Base-by-base conservation (phyloP, 2,888 invertebrate species). In the Archips xylosteana region DNA sequence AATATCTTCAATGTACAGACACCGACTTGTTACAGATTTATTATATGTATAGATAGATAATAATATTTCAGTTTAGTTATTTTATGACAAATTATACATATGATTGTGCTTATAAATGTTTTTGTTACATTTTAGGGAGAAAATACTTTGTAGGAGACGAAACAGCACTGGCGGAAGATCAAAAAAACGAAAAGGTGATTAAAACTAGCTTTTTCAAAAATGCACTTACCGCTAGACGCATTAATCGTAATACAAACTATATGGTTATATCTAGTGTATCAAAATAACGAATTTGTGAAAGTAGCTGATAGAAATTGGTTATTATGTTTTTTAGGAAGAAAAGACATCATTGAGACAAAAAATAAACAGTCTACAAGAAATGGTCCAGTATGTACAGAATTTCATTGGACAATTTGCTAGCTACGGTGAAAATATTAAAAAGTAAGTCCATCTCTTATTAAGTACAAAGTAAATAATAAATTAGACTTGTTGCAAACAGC, bases 341-440 rank as follows among this genome's bases (percentile, higher is more conserved):
- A 98, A 98, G 88, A 97, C 97, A 86, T 97, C 98, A 76, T 94
- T 99, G 75, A 97, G 98, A 85, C 98, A 99, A 88, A 96, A 97
- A 79, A 90, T 99, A 66, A 97, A 98, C 86, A 97, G 98, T 32
- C 97, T 99, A 75, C 98, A 99, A 87, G 99, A 99, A 89, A 98
- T 99, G 70, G 97, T 99, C 34, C 97, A 98, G 82, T 97, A 97
- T 70, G 98, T 99, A 10, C 99, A 99, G 92, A 98, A 98, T 86
- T 96, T 97, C 5, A 97, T 99, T 75, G 99, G 99, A 67, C 97
- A 96, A 86, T 95, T 98, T 77, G 99, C 99, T 2, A 97, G 97
- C 67, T 94, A 98, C 66, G 97, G 98, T 64, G 99, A 99, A 91
- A 96, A 97, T 85, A 95, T 99, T 75, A 98, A 98, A 95, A 99